Evolutionary conservation across 2,888 invertebrate species (phyloP), one percentile per base, ranked within the genome.

Genomic region (Eudasyphora cyanicolor): DNA sequence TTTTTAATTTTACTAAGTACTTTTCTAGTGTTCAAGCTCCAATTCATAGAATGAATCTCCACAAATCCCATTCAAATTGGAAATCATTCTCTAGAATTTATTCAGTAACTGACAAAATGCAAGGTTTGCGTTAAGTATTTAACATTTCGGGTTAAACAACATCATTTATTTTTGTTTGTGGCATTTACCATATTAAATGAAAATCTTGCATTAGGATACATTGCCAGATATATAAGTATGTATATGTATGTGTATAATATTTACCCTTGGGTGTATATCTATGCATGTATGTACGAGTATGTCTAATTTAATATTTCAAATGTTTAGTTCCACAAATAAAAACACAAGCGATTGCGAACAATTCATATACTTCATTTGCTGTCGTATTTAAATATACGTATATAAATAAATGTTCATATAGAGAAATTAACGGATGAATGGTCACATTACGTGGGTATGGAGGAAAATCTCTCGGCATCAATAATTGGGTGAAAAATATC

Each of bases 341-440:
- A 8, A 64, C 64, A 35, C 35, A 64, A 38, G 17, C 62, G 62
- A 32, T 62, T 19, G 38, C 35, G 70, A 73, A 35, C 78, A 74
- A 82, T 32, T 69, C 74, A 27, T 42, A 82, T 74, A 82, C 69
- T 77, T 82, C 77, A 77, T 70, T 82, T 73, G 49, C 60, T 74
- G 73, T 51, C 27, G 51, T 42, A 32, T 27, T 62, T 62, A 17
- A n/a, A 32, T 32, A 35, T 32, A 32, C 19, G 24, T 64, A 8
- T 64, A 64, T 19, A 64, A 78, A 70, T 78, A 78, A 54, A 51
- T 70, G 6, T 67, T 67, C 21, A 35, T 2, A 75, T 57, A 38
- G 8, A 38, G 2, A 54, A 6, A 70, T 51, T 17, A 19, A 35
- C 35, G 8, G 17, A 21, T 35, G 64, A 35, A 14, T 64, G 17